Conservation (phyloP, 2,797 vertebrate species). For the Pipistrellus nathusii region DNA sequence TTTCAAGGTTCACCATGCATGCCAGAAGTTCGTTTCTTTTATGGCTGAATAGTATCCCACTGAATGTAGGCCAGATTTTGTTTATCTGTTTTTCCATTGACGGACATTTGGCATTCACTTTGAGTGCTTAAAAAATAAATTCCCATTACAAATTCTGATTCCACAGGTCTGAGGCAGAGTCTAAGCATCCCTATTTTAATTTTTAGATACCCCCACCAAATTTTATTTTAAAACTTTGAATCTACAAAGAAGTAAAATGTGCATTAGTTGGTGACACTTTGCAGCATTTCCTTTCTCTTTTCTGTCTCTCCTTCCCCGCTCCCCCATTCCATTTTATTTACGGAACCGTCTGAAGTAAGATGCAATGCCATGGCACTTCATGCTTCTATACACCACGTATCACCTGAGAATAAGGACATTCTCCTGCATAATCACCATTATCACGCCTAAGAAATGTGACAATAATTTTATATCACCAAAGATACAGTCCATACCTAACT, state of each 20-base stretch:
- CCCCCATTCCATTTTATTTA: neutral
- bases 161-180: neutral
- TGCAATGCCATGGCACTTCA: neutral
- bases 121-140: constrained; percentile 28
- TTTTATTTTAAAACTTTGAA: neutral
- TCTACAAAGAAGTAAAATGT: neutral
- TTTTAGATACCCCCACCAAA: neutral
- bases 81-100: neutral
- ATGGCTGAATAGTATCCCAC: neutral
- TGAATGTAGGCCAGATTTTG: neutral
- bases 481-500: neutral
- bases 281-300: neutral
- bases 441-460: neutral
- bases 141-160: neutral
- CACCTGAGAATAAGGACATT: neutral
- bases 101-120: neutral
- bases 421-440: neutral
- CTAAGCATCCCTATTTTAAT: neutral
- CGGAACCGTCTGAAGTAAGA: neutral
- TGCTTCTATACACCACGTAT: neutral
- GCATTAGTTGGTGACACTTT: neutral
- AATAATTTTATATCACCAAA: neutral
- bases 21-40: neutral
- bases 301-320: neutral
- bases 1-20: neutral